phyloP scores from a whole-genome alignment of 2,888 invertebrate genomes.

The Rutpela maculata region DNA sequence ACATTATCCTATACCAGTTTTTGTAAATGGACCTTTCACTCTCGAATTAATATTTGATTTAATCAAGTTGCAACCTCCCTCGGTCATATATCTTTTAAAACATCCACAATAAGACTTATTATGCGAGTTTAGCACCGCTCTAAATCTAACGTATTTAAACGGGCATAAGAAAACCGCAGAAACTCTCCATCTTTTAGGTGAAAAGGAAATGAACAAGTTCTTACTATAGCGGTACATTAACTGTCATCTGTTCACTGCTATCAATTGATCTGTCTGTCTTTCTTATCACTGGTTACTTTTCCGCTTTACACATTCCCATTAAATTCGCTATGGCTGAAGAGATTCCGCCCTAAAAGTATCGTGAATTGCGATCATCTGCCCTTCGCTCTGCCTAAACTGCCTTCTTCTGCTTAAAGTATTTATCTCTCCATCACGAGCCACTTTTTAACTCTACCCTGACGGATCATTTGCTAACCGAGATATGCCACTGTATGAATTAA shows the following conservation, averaged over 20 bases:
- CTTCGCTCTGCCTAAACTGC: conserved; percentile 55
- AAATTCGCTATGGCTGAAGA: conserved; percentile 68
- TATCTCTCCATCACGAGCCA: conserved; percentile 66
- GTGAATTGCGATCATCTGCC: conserved; percentile 51
- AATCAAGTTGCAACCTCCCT: background rate
- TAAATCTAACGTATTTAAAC: conserved; percentile 31
- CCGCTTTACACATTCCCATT: conserved; percentile 72
- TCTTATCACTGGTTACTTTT: conserved; percentile 72
- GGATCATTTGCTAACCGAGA: conserved; percentile 66
- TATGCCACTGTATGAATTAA: conserved; percentile 58
- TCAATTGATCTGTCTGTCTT: conserved; percentile 73
- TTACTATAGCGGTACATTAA: conserved; percentile 68
- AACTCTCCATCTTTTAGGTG: conserved; percentile 56
- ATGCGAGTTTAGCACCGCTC: conserved; percentile 19
- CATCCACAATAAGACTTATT: background rate
- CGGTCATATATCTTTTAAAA: conserved; percentile 14
- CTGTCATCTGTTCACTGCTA: conserved; percentile 71
- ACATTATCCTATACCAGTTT: background rate
- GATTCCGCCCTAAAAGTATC: conserved; percentile 54
- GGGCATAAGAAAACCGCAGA: conserved; percentile 32
- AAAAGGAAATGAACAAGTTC: conserved; percentile 70
- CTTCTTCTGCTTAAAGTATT: conserved; percentile 56
- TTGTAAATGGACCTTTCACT: background rate
- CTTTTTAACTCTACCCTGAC: conserved; percentile 64
- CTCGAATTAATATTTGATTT: conserved; percentile 10